Conservation (phyloP, 2,113 vertebrate species). For the Halichoerus grypus region DNA sequence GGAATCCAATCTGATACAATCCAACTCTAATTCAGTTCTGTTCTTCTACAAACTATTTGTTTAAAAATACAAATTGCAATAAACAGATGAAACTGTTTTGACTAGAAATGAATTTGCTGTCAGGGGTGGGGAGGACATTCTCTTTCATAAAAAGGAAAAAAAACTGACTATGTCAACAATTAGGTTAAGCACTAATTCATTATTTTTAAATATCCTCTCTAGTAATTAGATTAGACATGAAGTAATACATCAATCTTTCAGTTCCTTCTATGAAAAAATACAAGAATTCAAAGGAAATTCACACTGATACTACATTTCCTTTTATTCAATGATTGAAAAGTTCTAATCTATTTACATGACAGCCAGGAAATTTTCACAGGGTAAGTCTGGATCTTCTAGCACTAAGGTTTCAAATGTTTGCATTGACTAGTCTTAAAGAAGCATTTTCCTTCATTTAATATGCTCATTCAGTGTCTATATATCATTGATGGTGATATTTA, state of each 20-base stretch:
- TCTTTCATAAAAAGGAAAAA: neutral
- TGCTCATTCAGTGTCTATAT: neutral
- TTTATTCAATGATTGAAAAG: slow-evolving; percentile 31
- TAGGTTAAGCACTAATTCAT: neutral
- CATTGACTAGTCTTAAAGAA: neutral
- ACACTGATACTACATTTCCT: neutral
- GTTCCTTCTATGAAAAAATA: neutral
- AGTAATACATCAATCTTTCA: slow-evolving; percentile 48
- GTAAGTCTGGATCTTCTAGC: neutral
- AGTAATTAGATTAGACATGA: slow-evolving; percentile 19
- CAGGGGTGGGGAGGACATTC: neutral
- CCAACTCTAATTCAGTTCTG: neutral
- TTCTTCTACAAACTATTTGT: neutral
- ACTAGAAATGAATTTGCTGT: neutral
- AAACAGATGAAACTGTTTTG: neutral
- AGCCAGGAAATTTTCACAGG: neutral
- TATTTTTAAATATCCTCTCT: slow-evolving; percentile 48
- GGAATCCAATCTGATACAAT: neutral
- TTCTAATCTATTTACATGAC: slow-evolving; percentile 37
- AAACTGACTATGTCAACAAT: neutral
- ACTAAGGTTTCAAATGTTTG: slow-evolving; percentile 6
- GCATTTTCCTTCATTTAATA: neutral
- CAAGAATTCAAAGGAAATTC: slow-evolving; percentile 52
- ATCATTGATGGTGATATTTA: neutral
- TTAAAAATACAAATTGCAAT: slow-evolving; percentile 24